Conservation (phyloP, 2,797 vertebrate species). For the Nyctalus aviator region DNA sequence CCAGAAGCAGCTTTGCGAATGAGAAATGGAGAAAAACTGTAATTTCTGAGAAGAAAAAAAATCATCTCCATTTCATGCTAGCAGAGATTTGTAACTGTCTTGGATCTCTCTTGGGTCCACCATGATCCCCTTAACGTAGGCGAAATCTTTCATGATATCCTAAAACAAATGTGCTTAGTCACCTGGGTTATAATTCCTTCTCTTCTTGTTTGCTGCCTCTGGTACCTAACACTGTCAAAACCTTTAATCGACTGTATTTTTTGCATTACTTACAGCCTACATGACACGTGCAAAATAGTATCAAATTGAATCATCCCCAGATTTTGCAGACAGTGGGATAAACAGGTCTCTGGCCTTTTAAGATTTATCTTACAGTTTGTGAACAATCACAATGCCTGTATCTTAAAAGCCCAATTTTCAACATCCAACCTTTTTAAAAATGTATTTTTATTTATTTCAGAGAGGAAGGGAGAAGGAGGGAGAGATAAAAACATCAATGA, state of each 20-base stretch:
- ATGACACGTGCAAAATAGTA: neutral
- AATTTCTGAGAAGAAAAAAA: neutral
- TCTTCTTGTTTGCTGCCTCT: slow-evolving; percentile 11
- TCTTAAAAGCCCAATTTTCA: neutral
- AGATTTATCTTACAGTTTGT: neutral
- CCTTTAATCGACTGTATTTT: neutral
- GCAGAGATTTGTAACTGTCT: neutral
- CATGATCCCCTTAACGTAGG: neutral
- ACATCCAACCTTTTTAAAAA: neutral
- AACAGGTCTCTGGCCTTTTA: slow-evolving; percentile 23
- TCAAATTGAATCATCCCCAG: neutral
- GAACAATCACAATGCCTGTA: neutral
- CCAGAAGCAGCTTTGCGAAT: neutral
- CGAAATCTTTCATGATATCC: neutral
- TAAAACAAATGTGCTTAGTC: neutral
- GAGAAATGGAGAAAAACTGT: neutral
- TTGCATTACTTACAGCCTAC: neutral
- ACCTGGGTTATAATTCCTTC: neutral
- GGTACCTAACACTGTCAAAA: neutral
- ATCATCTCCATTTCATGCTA: neutral
- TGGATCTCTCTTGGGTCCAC: neutral
- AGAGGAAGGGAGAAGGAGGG: no score
- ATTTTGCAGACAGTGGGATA: neutral
- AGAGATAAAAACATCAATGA: no score
- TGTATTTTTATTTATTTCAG: no score